Percentiles rank a stretch among this genome's conserved stretches.
phyloP scores from a whole-genome alignment of 1,140 invertebrate genomes.

The Lutraria rhynchaena region DNA sequence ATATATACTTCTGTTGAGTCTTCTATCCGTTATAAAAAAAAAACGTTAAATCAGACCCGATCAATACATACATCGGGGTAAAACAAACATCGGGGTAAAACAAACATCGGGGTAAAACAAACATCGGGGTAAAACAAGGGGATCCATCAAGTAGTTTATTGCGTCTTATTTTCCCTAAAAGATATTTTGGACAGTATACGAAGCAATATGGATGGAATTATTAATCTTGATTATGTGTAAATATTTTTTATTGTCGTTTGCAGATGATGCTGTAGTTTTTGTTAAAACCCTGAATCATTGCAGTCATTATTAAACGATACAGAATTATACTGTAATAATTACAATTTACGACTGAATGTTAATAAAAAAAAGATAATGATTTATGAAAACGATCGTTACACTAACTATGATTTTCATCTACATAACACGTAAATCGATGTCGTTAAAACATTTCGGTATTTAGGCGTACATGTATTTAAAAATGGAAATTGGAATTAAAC shows the following conservation, averaged over 20 bases:
- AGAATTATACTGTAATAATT: slow-evolving; percentile 16
- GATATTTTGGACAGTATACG: slow-evolving; percentile 24
- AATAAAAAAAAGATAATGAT: slow-evolving; percentile 30
- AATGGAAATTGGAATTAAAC: slow-evolving; percentile 4
- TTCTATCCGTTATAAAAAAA: too few relatives aligned
- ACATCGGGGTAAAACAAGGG: too few relatives aligned
- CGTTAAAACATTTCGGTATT: background rate
- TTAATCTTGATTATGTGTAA: background rate
- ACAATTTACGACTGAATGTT: background rate
- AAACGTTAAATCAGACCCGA: background rate
- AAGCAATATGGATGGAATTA: slow-evolving; percentile 10
- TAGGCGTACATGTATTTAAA: background rate
- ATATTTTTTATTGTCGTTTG: slow-evolving; percentile 28
- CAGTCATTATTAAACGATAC: slow-evolving; percentile 21
- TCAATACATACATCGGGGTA: too few relatives aligned
- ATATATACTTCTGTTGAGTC: too few relatives aligned
- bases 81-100: too few relatives aligned
- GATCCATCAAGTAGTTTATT: too few relatives aligned
- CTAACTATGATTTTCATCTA: slow-evolving; percentile 1
- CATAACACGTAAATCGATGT: background rate
- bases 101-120: too few relatives aligned
- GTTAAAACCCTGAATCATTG: slow-evolving; percentile 8
- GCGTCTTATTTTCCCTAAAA: slow-evolving; percentile 38
- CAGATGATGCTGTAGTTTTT: slow-evolving; percentile 27
- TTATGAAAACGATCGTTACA: slow-evolving; percentile 14